Conservation (phyloP, 2,113 vertebrate species). For the Podarcis cretensis region DNA sequence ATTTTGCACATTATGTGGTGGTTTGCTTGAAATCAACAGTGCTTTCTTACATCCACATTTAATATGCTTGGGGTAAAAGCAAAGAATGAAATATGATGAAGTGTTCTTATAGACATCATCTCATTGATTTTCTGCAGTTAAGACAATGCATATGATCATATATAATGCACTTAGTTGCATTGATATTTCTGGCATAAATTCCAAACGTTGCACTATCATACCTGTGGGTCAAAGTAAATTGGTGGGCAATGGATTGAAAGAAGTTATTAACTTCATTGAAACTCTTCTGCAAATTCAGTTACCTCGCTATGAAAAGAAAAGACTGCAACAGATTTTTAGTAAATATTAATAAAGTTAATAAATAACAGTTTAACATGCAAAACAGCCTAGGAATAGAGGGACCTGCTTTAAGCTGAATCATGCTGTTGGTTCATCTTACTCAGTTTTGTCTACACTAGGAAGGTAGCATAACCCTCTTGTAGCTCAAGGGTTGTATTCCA, state of each 20-base stretch:
- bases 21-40: background rate
- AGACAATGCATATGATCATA: background rate
- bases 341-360: constrained; percentile 42
- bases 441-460: no score
- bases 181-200: background rate
- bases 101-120: background rate
- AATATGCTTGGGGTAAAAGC: background rate
- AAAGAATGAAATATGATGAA: background rate
- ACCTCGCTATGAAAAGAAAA: background rate
- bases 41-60: background rate
- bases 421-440: no score
- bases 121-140: background rate
- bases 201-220: background rate
- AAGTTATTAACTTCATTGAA: background rate
- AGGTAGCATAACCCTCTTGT: no score
- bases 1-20: background rate
- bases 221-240: background rate
- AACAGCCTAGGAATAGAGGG: background rate
- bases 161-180: background rate
- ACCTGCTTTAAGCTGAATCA: no score
- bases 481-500: no score
- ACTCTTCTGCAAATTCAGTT: background rate
- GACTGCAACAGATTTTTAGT: constrained; percentile 14
- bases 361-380: background rate
- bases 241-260: background rate